These are phyloP conservation scores for Patiria miniata DNA, from an alignment of 35 echinoderm and acorn worm genomes.

Conservation along the genomic window DNA sequence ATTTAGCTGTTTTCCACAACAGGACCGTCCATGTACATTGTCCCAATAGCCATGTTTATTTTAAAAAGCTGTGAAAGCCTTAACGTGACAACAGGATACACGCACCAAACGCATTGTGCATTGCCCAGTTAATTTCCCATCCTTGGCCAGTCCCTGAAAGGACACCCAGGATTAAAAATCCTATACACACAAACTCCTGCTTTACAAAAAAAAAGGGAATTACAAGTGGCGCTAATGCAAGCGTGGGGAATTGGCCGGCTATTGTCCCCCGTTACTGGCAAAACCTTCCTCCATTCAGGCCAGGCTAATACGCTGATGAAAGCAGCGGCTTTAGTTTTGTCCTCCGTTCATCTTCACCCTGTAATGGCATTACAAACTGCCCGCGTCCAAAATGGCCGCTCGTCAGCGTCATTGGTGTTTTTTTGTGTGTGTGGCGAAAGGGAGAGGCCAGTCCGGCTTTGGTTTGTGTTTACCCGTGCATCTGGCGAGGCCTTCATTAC, in stretches of 20 bases:
- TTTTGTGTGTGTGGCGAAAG: neutral
- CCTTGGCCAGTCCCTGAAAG: constrained; percentile 17
- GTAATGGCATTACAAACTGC: neutral
- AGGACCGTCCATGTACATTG: too few species aligned
- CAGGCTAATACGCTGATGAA: neutral
- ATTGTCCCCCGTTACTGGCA: neutral
- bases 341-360: neutral
- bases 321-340: neutral
- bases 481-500: constrained; percentile 16
- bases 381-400: neutral
- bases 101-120: too few species aligned
- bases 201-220: neutral
- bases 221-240: constrained; percentile 11
- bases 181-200: neutral
- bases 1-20: too few species aligned
- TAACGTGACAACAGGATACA: too few species aligned
- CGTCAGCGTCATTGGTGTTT: neutral
- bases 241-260: neutral
- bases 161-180: constrained; percentile 19
- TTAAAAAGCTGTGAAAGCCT: too few species aligned
- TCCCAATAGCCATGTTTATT: too few species aligned
- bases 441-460: constrained; percentile 12
- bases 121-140: neutral
- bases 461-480: constrained; percentile 11
- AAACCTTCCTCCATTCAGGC: constrained; percentile 16